Evolutionary conservation across 2,113 vertebrate species (phyloP).

Genomic region (Chlorocebus sabaeus): DNA sequence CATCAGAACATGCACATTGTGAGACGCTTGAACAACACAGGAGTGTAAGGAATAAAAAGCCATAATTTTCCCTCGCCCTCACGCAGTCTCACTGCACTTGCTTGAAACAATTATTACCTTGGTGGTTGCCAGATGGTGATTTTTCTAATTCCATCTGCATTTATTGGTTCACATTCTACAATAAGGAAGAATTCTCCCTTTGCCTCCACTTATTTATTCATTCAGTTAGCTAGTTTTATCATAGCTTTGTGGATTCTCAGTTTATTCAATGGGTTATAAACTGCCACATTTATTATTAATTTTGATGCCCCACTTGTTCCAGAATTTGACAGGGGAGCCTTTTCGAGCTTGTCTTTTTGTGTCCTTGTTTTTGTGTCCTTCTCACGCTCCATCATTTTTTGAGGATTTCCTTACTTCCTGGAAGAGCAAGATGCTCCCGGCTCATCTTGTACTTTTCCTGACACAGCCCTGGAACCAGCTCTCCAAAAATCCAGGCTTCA

Average conservation of each 20-base stretch:
- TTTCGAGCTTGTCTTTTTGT: background rate
- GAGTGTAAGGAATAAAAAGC: conserved; percentile 23
- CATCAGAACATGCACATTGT: conserved; percentile 20
- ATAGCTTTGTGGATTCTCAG: conserved; percentile 27
- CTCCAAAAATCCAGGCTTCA: background rate
- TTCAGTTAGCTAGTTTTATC: conserved; percentile 1
- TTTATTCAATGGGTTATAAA: conserved; percentile 23
- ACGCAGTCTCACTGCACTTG: background rate
- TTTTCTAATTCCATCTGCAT: conserved; percentile 34
- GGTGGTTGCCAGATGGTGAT: conserved; percentile 17
- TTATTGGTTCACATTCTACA: background rate
- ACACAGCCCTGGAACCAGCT: background rate
- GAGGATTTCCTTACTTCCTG: background rate
- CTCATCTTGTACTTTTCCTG: background rate
- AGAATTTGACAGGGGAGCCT: background rate
- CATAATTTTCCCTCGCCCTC: background rate
- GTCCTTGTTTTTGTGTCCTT: background rate
- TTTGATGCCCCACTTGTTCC: background rate
- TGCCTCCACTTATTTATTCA: background rate
- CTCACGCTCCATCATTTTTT: background rate
- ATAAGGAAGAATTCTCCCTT: background rate
- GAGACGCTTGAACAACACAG: background rate
- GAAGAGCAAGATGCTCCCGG: background rate
- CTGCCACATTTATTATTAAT: conserved; percentile 1
- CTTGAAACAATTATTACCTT: conserved; percentile 1